A percentile compares a stretch with the other conserved stretches of the same genome.
Conservation (phyloP, 2,888 invertebrate genomes). For the Cerastis leucographa region DNA sequence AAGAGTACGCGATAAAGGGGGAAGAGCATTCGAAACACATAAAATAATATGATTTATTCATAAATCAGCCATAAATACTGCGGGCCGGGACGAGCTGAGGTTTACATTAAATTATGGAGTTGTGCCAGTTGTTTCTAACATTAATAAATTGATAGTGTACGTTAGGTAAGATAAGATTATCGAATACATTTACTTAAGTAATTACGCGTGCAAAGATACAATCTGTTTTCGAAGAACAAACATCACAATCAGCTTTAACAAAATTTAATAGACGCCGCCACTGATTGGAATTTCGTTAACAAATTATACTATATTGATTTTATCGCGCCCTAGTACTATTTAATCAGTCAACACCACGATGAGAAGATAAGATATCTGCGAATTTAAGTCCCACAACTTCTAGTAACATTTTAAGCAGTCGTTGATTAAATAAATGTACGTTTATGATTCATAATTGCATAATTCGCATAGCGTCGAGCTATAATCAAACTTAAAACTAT, state of each 20-base stretch:
- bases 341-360: conserved; percentile 36
- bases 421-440: conserved; percentile 44
- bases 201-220: conserved; percentile 32
- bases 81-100: conserved; percentile 28
- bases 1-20: conserved; percentile 49
- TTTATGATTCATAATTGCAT: conserved; percentile 47
- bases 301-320: conserved; percentile 32
- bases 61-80: conserved; percentile 43
- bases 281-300: conserved; percentile 32
- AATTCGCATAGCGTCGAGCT: conserved; percentile 42
- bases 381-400: conserved; percentile 28
- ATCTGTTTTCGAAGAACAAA: conserved; percentile 36
- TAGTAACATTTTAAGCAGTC: conserved; percentile 18
- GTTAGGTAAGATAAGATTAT: conserved; percentile 31
- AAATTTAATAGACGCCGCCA: conserved; percentile 31
- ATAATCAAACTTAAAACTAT: conserved; percentile 59
- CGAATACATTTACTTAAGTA: conserved; percentile 37
- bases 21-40: conserved; percentile 52
- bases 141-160: conserved; percentile 18
- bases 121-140: conserved; percentile 22
- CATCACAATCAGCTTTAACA: conserved; percentile 15
- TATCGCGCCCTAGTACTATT: conserved; percentile 28
- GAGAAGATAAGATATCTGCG: conserved; percentile 45
- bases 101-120: conserved; percentile 37
- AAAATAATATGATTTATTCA: conserved; percentile 59